Conservation (phyloP, 1,140 invertebrate genomes). For the Phortica variegata region DNA sequence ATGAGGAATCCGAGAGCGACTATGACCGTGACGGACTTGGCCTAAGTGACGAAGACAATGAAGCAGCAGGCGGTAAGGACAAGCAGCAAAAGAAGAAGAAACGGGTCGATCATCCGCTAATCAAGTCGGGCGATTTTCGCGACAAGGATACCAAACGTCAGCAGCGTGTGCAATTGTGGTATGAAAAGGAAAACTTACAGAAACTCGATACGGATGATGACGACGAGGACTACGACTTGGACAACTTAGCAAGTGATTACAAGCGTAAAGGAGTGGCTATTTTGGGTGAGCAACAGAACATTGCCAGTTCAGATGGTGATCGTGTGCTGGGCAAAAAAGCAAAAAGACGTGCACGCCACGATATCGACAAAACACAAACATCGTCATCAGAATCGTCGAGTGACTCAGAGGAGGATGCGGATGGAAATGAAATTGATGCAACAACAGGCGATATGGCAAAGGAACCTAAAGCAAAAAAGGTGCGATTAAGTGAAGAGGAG, state of each 20-base stretch:
- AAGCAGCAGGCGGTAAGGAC: conserved; percentile 52
- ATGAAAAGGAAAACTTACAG: conserved; percentile 86
- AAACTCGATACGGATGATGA: conserved; percentile 77
- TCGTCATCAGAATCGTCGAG: conserved; percentile 52
- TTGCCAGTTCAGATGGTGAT: too few relatives aligned
- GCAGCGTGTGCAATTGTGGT: conserved; percentile 84
- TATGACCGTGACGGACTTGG: conserved; percentile 66
- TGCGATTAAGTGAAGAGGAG: conserved; percentile 82
- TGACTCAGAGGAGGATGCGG: conserved; percentile 30
- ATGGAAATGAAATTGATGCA: conserved; percentile 11
- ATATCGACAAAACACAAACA: conserved; percentile 25
- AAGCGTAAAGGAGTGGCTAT: conserved; percentile 67
- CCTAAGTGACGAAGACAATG: conserved; percentile 52
- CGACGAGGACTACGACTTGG: conserved; percentile 84
- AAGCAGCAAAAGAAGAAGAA: conserved; percentile 57
- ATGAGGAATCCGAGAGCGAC: conserved; percentile 53
- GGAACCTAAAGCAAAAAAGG: conserved; percentile 61
- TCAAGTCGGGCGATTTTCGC: conserved; percentile 80
- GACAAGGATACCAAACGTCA: conserved; percentile 71
- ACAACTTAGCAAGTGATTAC: conserved; percentile 72
- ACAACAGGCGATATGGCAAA: conserved; percentile 25
- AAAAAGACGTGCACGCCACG: conserved; percentile 43
- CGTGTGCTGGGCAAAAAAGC: conserved; percentile 43
- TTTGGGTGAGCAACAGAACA: conserved; percentile 28
- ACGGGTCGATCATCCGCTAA: conserved; percentile 69